Conservation (phyloP, 1,140 invertebrate genomes). For the Leptinotarsa texana region DNA sequence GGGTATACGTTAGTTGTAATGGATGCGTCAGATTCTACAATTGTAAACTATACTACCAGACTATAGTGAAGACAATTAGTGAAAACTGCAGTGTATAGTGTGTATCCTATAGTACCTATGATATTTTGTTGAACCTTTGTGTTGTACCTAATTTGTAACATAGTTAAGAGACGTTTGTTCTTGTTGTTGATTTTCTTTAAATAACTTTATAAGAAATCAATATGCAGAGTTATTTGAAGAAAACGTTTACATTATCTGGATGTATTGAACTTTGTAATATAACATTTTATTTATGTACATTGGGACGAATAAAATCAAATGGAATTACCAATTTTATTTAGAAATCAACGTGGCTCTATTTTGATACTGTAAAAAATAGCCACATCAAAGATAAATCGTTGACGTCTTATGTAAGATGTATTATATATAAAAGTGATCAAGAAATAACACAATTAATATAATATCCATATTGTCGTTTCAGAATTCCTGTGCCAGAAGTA, state of each 20-base stretch:
- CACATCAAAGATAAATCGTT: conserved; percentile 30
- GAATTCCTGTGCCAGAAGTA: not conserved
- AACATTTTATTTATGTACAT: conserved; percentile 28
- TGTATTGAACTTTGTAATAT: conserved; percentile 28
- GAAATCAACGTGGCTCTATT: conserved; percentile 31
- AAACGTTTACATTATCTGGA: conserved; percentile 18
- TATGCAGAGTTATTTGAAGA: conserved; percentile 23
- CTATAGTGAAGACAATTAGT: conserved; percentile 17
- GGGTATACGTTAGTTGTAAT: conserved; percentile 24
- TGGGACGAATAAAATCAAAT: conserved; percentile 26
- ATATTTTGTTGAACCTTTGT: conserved; percentile 24
- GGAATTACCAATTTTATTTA: conserved; percentile 27
- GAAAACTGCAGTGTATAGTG: conserved; percentile 28
- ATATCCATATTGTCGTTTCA: not conserved
- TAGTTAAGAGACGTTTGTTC: conserved; percentile 23
- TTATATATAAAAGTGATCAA: conserved; percentile 14
- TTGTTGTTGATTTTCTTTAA: conserved; percentile 25
- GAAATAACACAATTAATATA: not conserved
- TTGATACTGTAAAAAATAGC: conserved; percentile 33
- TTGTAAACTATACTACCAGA: conserved; percentile 23
- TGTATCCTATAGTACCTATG: conserved; percentile 27
- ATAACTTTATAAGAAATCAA: not conserved
- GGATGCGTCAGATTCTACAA: conserved; percentile 29
- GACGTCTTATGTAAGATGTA: conserved; percentile 26
- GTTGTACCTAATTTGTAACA: conserved; percentile 28